Base-by-base conservation (phyloP, 1,140 invertebrate species). In the Pseudomyrmex gracilis region DNA sequence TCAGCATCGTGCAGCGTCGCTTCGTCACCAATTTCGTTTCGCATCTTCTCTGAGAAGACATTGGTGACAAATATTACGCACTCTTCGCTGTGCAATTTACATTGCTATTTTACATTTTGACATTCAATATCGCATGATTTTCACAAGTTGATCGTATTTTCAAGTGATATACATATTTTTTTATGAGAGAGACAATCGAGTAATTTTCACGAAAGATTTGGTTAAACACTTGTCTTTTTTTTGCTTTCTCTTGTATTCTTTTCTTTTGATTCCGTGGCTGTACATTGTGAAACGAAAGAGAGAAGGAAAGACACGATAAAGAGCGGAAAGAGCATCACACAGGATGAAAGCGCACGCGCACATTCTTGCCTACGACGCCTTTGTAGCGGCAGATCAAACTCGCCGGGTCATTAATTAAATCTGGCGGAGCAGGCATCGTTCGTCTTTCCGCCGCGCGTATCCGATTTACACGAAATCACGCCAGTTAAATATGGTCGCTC, bases 321-420 rank as follows among this genome's bases (percentile, higher is more conserved):
- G 66, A 71, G 60, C 86, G 82, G 76, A 53, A 73, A 85, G 22
- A 34, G 55, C 64, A 7, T 34, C 34, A 34, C 5, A 5, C 34
- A 34, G 34, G 34, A 34, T 34, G 47, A 47, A 51, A 47, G 83
- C 84, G 85, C 85, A 57, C 83, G 84, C 85, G 67, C 49, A 9
- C 68, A 53, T 34, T 34, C 73, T 82, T 70, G 80, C 68, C 57
- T 87, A 88, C 34, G 20, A 78, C 84, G 89, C 83, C 88, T 92
- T 92, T 90, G 91, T 91, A 92, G 89, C 88, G 91, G 91, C 91
- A 91, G 92, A 93, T 93, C 92, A 92, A 93, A 92, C 91, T 92
- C 91, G 91, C 87, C 92, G 92, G 90, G 91, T 92, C 92, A 92
- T 93, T 93, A 93, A 93, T 93, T 92, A 93, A 93, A 92, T 91